Evolutionary conservation across 35 echinoderm and acorn worm genomes (phyloP).

Genomic region (Apostichopus japonicus): DNA sequence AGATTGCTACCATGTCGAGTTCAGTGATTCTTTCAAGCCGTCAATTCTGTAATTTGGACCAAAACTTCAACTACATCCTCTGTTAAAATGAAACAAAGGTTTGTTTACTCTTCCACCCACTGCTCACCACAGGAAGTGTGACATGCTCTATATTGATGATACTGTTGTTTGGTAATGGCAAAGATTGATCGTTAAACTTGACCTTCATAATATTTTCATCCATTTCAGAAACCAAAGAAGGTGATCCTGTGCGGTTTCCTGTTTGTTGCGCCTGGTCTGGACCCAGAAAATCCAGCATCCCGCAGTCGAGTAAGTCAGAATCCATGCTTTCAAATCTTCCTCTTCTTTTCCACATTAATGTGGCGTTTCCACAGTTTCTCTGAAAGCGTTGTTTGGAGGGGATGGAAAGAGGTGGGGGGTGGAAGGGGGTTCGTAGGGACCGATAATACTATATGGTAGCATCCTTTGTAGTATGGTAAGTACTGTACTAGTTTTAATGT

Average conservation of each 20-base stretch:
- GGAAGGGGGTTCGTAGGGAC: too few species aligned
- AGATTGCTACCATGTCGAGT: too few species aligned
- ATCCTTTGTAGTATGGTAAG: too few species aligned
- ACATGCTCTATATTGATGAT: background rate
- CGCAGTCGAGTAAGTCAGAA: slow-evolving; percentile 79
- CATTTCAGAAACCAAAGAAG: slow-evolving; percentile 94
- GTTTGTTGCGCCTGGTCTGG: slow-evolving; percentile 91
- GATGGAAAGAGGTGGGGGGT: too few species aligned
- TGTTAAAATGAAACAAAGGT: background rate
- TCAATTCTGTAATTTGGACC: too few species aligned
- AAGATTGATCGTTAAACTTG: background rate
- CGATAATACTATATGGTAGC: too few species aligned
- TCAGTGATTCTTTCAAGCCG: too few species aligned
- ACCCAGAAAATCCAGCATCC: slow-evolving; percentile 85
- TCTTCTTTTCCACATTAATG: too few species aligned
- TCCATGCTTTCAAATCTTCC: background rate
- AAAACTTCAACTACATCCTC: too few species aligned
- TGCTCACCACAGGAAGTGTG: slow-evolving; percentile 29
- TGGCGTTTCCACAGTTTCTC: too few species aligned
- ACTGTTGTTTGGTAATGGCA: background rate
- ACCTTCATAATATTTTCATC: slow-evolving; percentile 44
- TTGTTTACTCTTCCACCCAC: slow-evolving; percentile 3
- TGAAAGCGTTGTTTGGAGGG: too few species aligned
- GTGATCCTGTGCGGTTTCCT: slow-evolving; percentile 91
- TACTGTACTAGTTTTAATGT: too few species aligned